These are phyloP conservation scores for Bicyclus anynana DNA, from an alignment of 1,140 invertebrate species.

Conservation along the genomic window DNA sequence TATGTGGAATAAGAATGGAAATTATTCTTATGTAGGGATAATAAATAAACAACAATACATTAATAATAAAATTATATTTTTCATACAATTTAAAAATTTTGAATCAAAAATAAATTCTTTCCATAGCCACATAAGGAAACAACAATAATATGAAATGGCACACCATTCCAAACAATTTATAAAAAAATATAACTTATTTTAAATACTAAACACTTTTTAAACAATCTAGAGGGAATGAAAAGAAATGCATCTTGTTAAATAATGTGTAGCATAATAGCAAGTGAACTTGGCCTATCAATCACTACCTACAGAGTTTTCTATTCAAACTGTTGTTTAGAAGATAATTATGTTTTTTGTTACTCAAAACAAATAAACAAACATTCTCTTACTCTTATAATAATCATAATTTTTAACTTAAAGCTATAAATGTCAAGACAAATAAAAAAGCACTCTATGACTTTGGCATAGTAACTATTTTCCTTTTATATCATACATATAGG, in stretches of 20 bases:
- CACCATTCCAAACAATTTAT: not conserved
- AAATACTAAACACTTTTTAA: not conserved
- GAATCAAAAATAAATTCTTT: slow-evolving; percentile 1
- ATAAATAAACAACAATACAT: slow-evolving; percentile 31
- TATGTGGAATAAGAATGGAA: too few species aligned
- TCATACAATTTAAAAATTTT: slow-evolving; percentile 24
- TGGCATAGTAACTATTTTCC: slow-evolving; percentile 9
- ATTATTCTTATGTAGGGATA: slow-evolving; percentile 19
- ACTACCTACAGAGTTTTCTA: not conserved
- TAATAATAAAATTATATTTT: slow-evolving; percentile 28
- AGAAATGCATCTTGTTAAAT: not conserved
- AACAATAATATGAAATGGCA: not conserved
- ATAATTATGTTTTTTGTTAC: too few species aligned
- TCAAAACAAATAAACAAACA: too few species aligned
- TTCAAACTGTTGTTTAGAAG: not conserved
- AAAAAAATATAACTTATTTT: not conserved
- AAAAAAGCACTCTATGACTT: slow-evolving; percentile 23
- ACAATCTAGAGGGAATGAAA: slow-evolving; percentile 1
- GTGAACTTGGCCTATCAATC: not conserved
- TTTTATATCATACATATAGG: not conserved
- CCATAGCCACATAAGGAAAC: not conserved
- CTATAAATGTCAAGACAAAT: slow-evolving; percentile 18
- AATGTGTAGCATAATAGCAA: not conserved
- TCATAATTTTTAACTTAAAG: slow-evolving; percentile 16
- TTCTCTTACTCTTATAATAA: slow-evolving; percentile 1